Evolutionary conservation across 2,113 vertebrate species (phyloP).

Genomic region (Ctenomys sociabilis): DNA sequence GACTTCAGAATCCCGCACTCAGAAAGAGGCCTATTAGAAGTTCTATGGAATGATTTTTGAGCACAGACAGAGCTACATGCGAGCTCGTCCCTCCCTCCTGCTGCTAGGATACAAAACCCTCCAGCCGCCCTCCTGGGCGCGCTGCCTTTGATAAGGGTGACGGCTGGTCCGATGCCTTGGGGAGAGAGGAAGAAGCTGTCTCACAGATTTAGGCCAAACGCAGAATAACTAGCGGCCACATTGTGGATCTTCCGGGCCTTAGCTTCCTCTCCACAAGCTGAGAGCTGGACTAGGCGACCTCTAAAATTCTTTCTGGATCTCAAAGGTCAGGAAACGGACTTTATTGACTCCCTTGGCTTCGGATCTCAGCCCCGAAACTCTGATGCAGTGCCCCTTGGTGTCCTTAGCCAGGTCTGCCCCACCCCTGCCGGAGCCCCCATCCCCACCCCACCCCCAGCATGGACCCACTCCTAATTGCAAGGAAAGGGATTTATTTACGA

Average conservation of each 20-base stretch:
- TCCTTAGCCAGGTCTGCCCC: not conserved
- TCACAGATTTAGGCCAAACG: slow-evolving; percentile 79
- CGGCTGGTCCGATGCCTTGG: slow-evolving; percentile 68
- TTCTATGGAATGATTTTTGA: slow-evolving; percentile 69
- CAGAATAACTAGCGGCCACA: slow-evolving; percentile 64
- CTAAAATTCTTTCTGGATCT: slow-evolving; percentile 38
- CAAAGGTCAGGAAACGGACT: not conserved
- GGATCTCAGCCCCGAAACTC: not conserved
- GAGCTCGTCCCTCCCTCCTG: slow-evolving; percentile 72
- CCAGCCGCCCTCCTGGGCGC: slow-evolving; percentile 64
- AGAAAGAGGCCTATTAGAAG: slow-evolving; percentile 73
- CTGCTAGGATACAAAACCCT: slow-evolving; percentile 74
- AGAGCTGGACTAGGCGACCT: slow-evolving; percentile 30
- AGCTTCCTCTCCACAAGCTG: slow-evolving; percentile 32
- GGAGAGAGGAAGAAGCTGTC: slow-evolving; percentile 62
- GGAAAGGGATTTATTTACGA: not conserved
- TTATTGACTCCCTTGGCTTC: not conserved
- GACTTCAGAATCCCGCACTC: slow-evolving; percentile 76
- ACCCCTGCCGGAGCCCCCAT: not conserved
- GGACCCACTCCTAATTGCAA: not conserved
- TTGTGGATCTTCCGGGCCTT: not conserved
- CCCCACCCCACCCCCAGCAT: no score
- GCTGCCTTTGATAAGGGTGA: slow-evolving; percentile 67
- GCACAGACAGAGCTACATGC: slow-evolving; percentile 65
- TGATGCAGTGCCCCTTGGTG: slow-evolving; percentile 6